Evolutionary conservation across 2,113 vertebrate species (phyloP), one percentile per base, ranked within the genome.

Genomic region (Lepus americanus): DNA sequence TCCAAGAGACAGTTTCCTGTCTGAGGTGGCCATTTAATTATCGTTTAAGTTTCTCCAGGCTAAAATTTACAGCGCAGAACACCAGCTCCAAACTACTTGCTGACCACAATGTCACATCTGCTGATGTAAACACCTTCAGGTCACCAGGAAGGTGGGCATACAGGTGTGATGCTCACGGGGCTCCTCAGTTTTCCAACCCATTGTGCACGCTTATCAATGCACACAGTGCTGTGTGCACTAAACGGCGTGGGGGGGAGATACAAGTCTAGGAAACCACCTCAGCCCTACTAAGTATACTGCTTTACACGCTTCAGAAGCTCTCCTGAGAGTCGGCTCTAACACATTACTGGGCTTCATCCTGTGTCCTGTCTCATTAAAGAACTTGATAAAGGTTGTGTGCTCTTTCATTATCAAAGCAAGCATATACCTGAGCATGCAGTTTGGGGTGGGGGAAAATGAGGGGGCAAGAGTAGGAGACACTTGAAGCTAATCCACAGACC

Each of bases 1-100:
- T 89, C 20, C 86, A 31, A 61, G 29, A 96, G 14, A 87, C 33
- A 72, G 74, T 78, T 94, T 94, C 86, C 33, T 87, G 59, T 74
- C 33, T 36, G 55, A 85, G 20, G 86, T 1, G 25, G 19, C 3
- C 69, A 74, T 33, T 74, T 84, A 80, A n/a, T 84, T 59, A 76
- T 0, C 53, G 61, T 33, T 93, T 94, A 59, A 69, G 59, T 25
- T 66, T 91, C 44, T 44, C 76, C 23, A 87, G 76, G 72, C 33
- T 83, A 89, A 69, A 83, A 49, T 87, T 94, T 9, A 83, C 31
- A 84, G 84, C 67, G 90, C 1, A 82, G 78, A 87, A 87, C 3
- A n/a, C 36, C 66, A 49, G 61, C 49, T 44, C 86, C 92, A 74
- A 74, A 80, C 53, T 33, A 77, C 51, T 36, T 88, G 29, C 36